A percentile compares a stretch with the other conserved stretches of the same genome.
Evolutionary conservation across 2,113 vertebrate species (phyloP).

Genomic region (Glaucidium brasilianum): DNA sequence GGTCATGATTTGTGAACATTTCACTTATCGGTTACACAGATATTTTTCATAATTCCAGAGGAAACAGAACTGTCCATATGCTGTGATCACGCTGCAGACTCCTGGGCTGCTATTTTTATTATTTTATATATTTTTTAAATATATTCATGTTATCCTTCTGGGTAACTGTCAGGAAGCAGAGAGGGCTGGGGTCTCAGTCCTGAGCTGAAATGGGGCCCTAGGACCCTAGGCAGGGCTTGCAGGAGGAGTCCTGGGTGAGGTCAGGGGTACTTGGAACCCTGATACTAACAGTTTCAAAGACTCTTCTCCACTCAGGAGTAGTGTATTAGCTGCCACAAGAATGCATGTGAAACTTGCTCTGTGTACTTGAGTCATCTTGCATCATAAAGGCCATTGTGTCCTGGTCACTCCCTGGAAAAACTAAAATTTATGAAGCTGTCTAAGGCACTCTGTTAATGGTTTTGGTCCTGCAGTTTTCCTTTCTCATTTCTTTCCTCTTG

Average conservation of each 20-base stretch:
- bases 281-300: background rate
- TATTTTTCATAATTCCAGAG: background rate
- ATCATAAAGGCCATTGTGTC: background rate
- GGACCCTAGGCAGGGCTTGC: accelerated
- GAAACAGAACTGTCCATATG: background rate
- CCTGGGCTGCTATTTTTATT: background rate
- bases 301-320: background rate
- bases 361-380: background rate
- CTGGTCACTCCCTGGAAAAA: background rate
- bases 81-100: background rate
- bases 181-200: background rate
- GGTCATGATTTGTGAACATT: background rate
- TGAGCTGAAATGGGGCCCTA: background rate
- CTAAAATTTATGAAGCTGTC: background rate
- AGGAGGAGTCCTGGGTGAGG: background rate
- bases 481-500: background rate
- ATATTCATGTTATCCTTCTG: background rate
- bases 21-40: background rate
- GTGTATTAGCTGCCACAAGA: background rate
- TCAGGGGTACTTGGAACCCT: too few species aligned
- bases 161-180: background rate
- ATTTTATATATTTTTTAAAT: too few species aligned
- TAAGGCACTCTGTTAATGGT: background rate
- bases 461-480: background rate
- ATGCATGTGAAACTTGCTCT: background rate